Base-by-base conservation (phyloP, 2,113 vertebrate species). In the Phalacrocorax aristotelis region DNA sequence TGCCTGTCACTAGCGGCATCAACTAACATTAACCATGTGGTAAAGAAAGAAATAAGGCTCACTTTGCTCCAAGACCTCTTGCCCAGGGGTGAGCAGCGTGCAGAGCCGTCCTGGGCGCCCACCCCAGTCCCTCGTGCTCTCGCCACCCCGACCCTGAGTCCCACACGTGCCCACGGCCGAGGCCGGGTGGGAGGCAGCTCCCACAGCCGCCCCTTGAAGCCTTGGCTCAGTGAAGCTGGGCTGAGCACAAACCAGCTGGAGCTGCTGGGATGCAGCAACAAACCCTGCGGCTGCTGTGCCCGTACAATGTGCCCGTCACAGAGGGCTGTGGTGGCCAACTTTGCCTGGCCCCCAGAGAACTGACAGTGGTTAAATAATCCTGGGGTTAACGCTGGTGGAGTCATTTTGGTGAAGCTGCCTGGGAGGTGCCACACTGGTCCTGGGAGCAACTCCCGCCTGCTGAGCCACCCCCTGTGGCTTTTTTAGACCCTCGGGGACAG, bases 121-220 rank as follows among this genome's bases (percentile, higher is more conserved):
- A 9, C 27, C 62, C 18, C 38, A 46, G 52, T 19, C 18, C 8
- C 32, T 54, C 1, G 0, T 29, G 30, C 30, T 87, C 46, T 54
- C 4, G 1, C 12, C 27, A 30, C 21, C 29, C 26, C 4, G 2
- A 1, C 17, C 20, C 52, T 10, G 27, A 76, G 79, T 66, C 79
- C 54, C 23, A 3, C 1, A 1, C 0, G 0, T 12, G 30, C 68
- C 52, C 38, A 8, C 3, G 26, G 40, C 15, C 1, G 3, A 15
- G 30, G 55, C 18, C 1, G 4, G 42, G 40, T 26, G 5, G 32
- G 9, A 54, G 51, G 65, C 82, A 92, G 82, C 60, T 90, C 82
- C 85, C 6, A 10, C 34, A 40, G 74, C 42, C 7, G 1, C 57
- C 58, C 0, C 0, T 30, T 29, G 13, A 55, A 61, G 40, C 5